Conservation (phyloP, 2,113 vertebrate species). For the Panthera uncia region DNA sequence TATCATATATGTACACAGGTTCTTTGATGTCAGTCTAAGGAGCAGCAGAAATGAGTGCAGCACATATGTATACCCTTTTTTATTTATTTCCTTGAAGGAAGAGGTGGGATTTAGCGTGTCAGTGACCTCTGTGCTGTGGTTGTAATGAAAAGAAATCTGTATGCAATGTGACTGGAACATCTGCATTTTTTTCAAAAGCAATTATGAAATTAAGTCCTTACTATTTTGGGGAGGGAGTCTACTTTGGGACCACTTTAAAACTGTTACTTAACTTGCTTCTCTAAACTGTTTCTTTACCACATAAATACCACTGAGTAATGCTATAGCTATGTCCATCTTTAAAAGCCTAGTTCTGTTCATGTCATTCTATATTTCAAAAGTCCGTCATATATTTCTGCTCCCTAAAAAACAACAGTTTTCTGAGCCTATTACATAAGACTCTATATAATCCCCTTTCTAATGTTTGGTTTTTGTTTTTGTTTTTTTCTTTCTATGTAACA, state of each 20-base stretch:
- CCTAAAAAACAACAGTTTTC: not conserved
- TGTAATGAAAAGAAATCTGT: slow-evolving; percentile 47
- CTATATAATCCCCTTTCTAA: not conserved
- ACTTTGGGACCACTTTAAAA: not conserved
- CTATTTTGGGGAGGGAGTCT: not conserved
- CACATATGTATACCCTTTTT: not conserved
- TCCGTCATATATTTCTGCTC: not conserved
- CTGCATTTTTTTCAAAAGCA: not conserved
- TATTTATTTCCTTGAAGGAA: slow-evolving; percentile 46
- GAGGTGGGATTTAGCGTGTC: not conserved
- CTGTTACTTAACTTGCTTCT: not conserved
- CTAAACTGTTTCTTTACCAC: not conserved
- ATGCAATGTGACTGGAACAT: not conserved
- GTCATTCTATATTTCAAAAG: not conserved
- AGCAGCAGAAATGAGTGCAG: not conserved
- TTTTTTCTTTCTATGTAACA: not conserved
- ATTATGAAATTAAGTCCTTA: not conserved
- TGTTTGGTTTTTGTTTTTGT: not conserved
- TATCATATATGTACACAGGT: not conserved
- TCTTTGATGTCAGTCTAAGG: not conserved
- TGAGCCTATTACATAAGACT: not conserved
- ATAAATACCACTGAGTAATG: not conserved
- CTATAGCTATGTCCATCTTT: not conserved
- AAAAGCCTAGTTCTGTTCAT: not conserved
- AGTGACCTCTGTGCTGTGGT: not conserved